phyloP scores from a whole-genome alignment of 2,113 vertebrate genomes.

The Varanus salvator region DNA sequence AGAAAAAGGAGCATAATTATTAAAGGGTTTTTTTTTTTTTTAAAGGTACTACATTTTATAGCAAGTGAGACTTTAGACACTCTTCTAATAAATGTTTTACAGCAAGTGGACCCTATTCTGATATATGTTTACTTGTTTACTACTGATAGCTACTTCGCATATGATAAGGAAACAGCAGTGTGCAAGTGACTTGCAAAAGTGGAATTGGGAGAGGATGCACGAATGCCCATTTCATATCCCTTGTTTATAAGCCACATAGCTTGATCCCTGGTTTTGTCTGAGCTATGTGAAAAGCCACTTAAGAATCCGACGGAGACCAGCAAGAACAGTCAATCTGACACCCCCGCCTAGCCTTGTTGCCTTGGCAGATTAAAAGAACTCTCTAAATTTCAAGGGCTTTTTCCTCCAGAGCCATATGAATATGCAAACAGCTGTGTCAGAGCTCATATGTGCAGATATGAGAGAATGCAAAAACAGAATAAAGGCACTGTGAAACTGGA shows the following conservation, averaged over 20 bases:
- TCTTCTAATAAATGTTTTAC: background rate
- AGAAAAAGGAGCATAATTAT: too few species aligned
- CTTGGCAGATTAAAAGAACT: background rate
- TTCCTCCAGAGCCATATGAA: background rate
- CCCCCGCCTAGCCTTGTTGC: background rate
- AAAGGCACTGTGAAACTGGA: background rate
- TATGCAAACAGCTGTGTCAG: background rate
- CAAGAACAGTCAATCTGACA: background rate
- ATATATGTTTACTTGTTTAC: background rate
- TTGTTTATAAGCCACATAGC: too few species aligned
- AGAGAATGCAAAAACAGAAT: background rate
- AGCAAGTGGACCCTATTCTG: background rate
- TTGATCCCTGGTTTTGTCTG: too few species aligned
- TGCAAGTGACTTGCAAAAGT: background rate
- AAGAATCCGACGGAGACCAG: background rate
- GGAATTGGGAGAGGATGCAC: background rate
- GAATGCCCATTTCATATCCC: background rate
- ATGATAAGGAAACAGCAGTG: background rate
- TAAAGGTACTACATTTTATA: background rate
- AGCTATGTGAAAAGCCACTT: background rate
- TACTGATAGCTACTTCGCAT: background rate
- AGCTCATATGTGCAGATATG: background rate
- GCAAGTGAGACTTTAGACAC: background rate
- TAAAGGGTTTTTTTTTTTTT: too few species aligned
- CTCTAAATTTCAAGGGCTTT: background rate